A percentile compares a stretch with the other conserved stretches of the same genome.
Evolutionary conservation across 1,140 invertebrate species (phyloP).

Genomic region (Drosophila tani): DNA sequence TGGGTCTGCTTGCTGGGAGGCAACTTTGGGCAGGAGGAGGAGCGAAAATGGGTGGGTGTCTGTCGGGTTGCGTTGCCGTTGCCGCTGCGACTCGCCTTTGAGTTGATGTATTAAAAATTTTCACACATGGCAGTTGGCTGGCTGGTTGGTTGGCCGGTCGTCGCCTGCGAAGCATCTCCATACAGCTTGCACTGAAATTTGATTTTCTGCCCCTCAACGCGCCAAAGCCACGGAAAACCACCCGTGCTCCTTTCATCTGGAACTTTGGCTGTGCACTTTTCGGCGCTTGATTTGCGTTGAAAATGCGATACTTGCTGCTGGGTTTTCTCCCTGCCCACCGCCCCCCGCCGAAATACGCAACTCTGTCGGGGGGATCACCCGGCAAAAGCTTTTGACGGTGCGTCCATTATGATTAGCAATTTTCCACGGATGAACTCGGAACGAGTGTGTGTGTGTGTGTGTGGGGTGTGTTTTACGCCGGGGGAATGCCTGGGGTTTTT

Average conservation of each 20-base stretch:
- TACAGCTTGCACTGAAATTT: constrained; percentile 61
- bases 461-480: constrained; percentile 13
- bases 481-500: constrained; percentile 41
- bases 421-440: constrained; percentile 29
- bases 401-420: constrained; percentile 71
- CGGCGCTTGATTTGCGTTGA: constrained; percentile 54
- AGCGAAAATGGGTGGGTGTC: not conserved
- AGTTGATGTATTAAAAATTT: constrained; percentile 83
- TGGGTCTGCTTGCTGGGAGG: constrained; percentile 50
- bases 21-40: not conserved
- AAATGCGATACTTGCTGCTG: constrained; percentile 35
- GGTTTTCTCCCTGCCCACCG: not conserved
- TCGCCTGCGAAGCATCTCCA: constrained; percentile 24
- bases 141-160: constrained; percentile 39
- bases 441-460: constrained; percentile 4
- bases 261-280: constrained; percentile 66
- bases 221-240: constrained; percentile 14
- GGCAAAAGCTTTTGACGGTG: constrained; percentile 48
- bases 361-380: constrained; percentile 13
- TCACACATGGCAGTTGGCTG: constrained; percentile 77
- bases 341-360: not conserved
- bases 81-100: constrained; percentile 63
- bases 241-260: constrained; percentile 5
- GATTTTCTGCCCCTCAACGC: constrained; percentile 49
- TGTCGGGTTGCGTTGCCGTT: constrained; percentile 29